phyloP scores from a whole-genome alignment of 2,113 vertebrate species.

The Scatophagus argus region DNA sequence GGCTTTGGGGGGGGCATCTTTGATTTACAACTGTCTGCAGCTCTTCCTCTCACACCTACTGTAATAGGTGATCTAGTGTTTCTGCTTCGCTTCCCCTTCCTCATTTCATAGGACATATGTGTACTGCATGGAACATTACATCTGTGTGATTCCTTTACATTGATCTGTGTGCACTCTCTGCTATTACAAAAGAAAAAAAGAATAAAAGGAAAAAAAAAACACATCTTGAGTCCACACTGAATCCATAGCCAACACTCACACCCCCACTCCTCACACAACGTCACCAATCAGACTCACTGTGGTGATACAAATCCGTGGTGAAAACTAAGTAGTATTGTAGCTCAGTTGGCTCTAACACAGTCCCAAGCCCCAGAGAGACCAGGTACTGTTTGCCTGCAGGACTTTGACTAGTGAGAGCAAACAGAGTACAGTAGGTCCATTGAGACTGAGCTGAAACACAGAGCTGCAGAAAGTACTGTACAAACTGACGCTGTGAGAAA shows the following conservation, averaged over 20 bases:
- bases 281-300: slow-evolving; percentile 52
- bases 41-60: slow-evolving; percentile 52
- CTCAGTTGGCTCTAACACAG: slow-evolving; percentile 23
- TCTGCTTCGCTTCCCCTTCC: background rate
- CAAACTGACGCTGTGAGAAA: slow-evolving; percentile 68
- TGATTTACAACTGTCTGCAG: slow-evolving; percentile 45
- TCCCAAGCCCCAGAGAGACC: slow-evolving; percentile 58
- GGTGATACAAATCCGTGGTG: slow-evolving; percentile 65
- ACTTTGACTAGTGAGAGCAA: slow-evolving; percentile 71
- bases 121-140: slow-evolving; percentile 15
- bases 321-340: slow-evolving; percentile 65
- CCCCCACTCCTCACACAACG: slow-evolving; percentile 14
- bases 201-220: too few relatives aligned
- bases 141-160: slow-evolving; percentile 17
- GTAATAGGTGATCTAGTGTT: slow-evolving; percentile 25
- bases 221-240: slow-evolving; percentile 13
- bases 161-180: background rate
- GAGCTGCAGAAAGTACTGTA: slow-evolving; percentile 62
- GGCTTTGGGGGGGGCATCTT: background rate
- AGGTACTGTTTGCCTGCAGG: slow-evolving; percentile 70
- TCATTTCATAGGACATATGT: background rate
- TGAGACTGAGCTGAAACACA: slow-evolving; percentile 67
- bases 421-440: slow-evolving; percentile 73
- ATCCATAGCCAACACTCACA: slow-evolving; percentile 3
- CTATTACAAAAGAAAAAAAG: slow-evolving; percentile 2